These are phyloP conservation scores for Echiichthys vipera DNA, from an alignment of 2,797 vertebrate genomes.

Conservation along the genomic window DNA sequence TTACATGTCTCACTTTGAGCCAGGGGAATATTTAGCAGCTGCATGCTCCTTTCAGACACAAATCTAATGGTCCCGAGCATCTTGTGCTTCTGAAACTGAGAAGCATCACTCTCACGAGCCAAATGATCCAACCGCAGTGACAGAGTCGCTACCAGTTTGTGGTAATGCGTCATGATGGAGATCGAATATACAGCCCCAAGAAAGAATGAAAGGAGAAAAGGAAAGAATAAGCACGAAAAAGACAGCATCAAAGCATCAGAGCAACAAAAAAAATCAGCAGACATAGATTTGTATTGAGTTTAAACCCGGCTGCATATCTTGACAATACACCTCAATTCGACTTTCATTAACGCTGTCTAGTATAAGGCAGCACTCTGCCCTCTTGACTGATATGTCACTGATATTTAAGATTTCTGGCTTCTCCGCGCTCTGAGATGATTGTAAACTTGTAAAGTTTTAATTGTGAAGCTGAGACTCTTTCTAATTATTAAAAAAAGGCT, in stretches of 20 bases:
- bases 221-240: slow-evolving; percentile 31
- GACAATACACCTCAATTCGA: slow-evolving; percentile 18
- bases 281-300: slow-evolving; percentile 31
- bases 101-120: slow-evolving; percentile 53
- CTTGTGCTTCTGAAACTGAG: slow-evolving; percentile 68
- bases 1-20: slow-evolving; percentile 42
- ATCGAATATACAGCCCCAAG: slow-evolving; percentile 34
- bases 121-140: slow-evolving; percentile 57
- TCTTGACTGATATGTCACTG: slow-evolving; percentile 32
- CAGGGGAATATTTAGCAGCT: slow-evolving; percentile 44
- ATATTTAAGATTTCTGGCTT: slow-evolving; percentile 41
- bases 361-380: slow-evolving; percentile 10
- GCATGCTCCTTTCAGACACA: slow-evolving; percentile 35
- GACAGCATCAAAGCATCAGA: slow-evolving; percentile 2
- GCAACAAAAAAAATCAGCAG: not conserved
- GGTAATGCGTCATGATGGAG: slow-evolving; percentile 49
- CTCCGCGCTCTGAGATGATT: slow-evolving; percentile 33
- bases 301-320: slow-evolving; percentile 27
- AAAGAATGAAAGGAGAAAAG: slow-evolving; percentile 32
- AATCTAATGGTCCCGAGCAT: slow-evolving; percentile 41
- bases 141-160: slow-evolving; percentile 60
- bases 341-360: slow-evolving; percentile 35
- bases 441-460: slow-evolving; percentile 51
- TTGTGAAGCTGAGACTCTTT: slow-evolving; percentile 41
- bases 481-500: slow-evolving; percentile 42